Evolutionary conservation across 2,888 invertebrate species (phyloP).

Genomic region (Theretra japonica): DNA sequence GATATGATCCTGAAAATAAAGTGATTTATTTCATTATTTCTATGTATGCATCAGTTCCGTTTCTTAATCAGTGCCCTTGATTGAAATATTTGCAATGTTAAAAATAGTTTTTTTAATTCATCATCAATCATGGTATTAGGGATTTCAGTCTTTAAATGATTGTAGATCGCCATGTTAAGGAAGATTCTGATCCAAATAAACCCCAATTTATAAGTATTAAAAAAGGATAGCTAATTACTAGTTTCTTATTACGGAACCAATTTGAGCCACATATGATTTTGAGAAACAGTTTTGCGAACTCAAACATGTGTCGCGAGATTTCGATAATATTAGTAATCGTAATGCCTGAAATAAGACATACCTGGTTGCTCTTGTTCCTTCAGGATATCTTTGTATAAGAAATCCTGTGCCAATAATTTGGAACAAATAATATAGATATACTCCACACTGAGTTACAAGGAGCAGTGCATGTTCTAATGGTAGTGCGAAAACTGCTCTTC

Average conservation of each 20-base stretch:
- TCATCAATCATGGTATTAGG: too few species aligned
- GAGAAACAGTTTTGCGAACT: neutral
- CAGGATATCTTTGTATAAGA: slow-evolving; percentile 69
- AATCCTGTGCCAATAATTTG: slow-evolving; percentile 90
- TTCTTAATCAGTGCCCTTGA: too few species aligned
- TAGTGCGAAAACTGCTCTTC: slow-evolving; percentile 63
- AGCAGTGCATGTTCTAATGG: slow-evolving; percentile 89
- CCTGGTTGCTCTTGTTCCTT: slow-evolving; percentile 72
- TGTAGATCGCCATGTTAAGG: too few species aligned
- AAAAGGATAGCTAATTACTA: too few species aligned
- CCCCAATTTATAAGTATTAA: too few species aligned
- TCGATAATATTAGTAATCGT: neutral
- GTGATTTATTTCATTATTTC: neutral
- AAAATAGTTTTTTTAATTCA: too few species aligned
- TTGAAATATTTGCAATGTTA: too few species aligned
- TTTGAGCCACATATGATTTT: too few species aligned
- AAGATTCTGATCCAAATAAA: too few species aligned
- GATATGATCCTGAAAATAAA: slow-evolving; percentile 68
- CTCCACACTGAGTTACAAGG: slow-evolving; percentile 91
- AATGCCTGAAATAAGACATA: slow-evolving; percentile 38
- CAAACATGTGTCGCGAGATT: neutral
- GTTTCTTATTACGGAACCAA: too few species aligned
- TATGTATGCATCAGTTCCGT: too few species aligned
- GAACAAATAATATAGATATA: slow-evolving; percentile 91
- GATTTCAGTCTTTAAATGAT: neutral